Base-by-base conservation (phyloP, 2,888 invertebrate species). In the Euzophera pinguis region DNA sequence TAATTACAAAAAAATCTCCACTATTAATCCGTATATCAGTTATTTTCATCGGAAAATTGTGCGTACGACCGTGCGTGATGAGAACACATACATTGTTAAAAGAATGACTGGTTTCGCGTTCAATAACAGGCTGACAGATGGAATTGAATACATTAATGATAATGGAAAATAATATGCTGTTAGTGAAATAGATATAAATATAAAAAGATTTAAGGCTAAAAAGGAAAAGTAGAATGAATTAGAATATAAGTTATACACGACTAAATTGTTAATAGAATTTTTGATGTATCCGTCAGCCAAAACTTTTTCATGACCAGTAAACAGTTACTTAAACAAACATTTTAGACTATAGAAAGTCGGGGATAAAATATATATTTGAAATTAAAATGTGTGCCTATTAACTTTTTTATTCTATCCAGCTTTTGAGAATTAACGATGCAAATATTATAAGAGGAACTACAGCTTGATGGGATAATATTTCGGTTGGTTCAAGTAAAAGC, bases 21-120 rank as follows among this genome's bases (percentile, higher is more conserved):
- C 50, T 42, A 54, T 57, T 63, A 65, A 65, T 65, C 64, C 63
- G 16, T 34, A 63, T 62, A 75, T 73, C 73, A 57, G 55, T 52
- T 61, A 63, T 71, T 59, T 73, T 73, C 71, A 74, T 73, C 73
- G 65, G 62, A 62, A 65, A 69, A 65, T 62, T 53, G 49, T 50
- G 49, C 49, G 49, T 50, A 49, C 17, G 27, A 16, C 14, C 16
- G 38, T 50, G 49, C 49, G 49, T 50, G 39, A 39, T 38, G 39
- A n/a, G 48, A 48, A 17, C 17, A 37, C 16, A n/a, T 48, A 35
- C 37, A 35, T 48, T 48, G 37, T 47, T 48, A 8, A n/a, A 38
- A 37, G 48, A 48, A 48, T 38, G 47, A 22, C 9, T 29, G 32
- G 29, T 34, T 47, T 43, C 32, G 32, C 32, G 16, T 32, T 45